Conservation (phyloP, 2,888 invertebrate species). For the Meteorus cinctellus region DNA sequence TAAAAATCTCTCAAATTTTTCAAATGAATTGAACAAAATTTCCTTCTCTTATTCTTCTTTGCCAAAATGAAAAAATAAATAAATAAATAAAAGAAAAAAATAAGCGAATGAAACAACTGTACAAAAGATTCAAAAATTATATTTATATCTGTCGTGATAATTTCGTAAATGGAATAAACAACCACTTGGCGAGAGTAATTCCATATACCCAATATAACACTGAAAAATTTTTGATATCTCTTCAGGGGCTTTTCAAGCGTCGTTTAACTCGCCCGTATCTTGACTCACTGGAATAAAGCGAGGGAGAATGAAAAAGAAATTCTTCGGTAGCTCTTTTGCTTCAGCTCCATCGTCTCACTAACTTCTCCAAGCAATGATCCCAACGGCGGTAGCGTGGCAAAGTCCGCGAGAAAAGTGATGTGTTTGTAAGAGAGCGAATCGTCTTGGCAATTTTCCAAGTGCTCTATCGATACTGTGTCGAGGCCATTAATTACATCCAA, state of each 20-base stretch:
- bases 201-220: background rate
- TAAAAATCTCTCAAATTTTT: too few species aligned
- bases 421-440: constrained; percentile 40
- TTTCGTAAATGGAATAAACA: constrained; percentile 33
- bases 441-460: constrained; percentile 35
- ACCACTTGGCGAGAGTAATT: constrained; percentile 22
- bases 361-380: too few species aligned
- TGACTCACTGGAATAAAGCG: background rate
- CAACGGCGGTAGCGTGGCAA: constrained; percentile 24
- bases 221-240: constrained; percentile 34
- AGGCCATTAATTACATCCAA: constrained; percentile 37
- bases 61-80: too few species aligned
- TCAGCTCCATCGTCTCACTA: background rate
- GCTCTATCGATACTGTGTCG: constrained; percentile 32
- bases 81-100: too few species aligned
- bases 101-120: too few species aligned
- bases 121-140: too few species aligned
- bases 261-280: constrained; percentile 46
- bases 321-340: background rate
- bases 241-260: constrained; percentile 42
- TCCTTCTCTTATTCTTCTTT: too few species aligned
- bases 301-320: background rate
- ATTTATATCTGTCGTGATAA: too few species aligned
- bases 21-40: too few species aligned
- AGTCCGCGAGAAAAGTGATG: constrained; percentile 39